Conservation (phyloP, 2,888 invertebrate species). For the Dolichopus griseipennis region DNA sequence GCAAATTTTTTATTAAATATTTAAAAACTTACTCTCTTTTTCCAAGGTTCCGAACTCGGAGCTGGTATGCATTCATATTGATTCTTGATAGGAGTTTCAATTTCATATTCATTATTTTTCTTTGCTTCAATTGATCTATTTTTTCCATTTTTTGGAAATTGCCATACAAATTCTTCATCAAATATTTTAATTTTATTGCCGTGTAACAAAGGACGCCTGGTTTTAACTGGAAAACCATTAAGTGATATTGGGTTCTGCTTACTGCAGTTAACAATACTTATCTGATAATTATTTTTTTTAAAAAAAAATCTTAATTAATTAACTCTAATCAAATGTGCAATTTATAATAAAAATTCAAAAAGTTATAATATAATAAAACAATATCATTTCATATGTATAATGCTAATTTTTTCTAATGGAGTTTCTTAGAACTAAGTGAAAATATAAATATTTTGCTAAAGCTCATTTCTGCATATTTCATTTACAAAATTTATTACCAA, state of each 20-base stretch:
- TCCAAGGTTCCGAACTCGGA: constrained; percentile 33
- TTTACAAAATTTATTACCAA: too few species aligned
- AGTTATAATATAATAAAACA: too few species aligned
- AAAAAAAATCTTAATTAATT: constrained; percentile 19
- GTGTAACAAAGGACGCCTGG: constrained; percentile 32
- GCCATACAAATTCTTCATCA: constrained; percentile 35
- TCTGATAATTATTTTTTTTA: constrained; percentile 20
- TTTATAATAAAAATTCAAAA: too few species aligned
- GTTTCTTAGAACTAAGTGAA: too few species aligned
- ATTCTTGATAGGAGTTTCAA: constrained; percentile 25
- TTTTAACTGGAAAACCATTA: constrained; percentile 29
- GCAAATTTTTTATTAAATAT: background rate
- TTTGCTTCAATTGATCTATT: constrained; percentile 10
- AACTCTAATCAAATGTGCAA: too few species aligned
- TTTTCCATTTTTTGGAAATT: constrained; percentile 24
- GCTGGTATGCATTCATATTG: constrained; percentile 26
- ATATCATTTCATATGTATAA: too few species aligned
- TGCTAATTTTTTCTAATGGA: too few species aligned
- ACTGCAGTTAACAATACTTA: constrained; percentile 35
- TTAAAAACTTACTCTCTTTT: background rate
- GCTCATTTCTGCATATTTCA: too few species aligned
- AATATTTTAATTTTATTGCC: constrained; percentile 33
- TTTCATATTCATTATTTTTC: constrained; percentile 14
- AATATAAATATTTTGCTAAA: too few species aligned
- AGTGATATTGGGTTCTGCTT: constrained; percentile 29